A percentile compares a stretch with the other conserved stretches of the same genome.
Evolutionary conservation across 2,888 invertebrate species (phyloP).

Genomic region (Mesoligia furuncula): DNA sequence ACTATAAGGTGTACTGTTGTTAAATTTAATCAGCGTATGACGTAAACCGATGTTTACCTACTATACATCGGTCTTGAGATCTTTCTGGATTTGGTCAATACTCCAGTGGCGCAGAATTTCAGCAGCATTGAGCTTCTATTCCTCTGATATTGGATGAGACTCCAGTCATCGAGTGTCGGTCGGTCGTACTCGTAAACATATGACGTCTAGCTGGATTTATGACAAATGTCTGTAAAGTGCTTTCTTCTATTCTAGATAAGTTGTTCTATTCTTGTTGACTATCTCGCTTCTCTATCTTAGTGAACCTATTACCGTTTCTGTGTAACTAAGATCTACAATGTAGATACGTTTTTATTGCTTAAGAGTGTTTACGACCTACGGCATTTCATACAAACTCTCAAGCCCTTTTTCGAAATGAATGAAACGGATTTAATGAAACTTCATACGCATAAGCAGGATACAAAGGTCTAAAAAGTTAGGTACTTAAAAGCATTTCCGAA

Average conservation of each 20-base stretch:
- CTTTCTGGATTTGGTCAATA: background rate
- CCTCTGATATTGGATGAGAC: background rate
- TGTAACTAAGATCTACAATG: background rate
- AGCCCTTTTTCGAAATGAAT: too few species aligned
- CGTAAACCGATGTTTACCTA: background rate
- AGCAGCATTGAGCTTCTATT: background rate
- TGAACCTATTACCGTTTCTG: background rate
- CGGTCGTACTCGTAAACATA: constrained; percentile 5
- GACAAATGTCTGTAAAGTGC: background rate
- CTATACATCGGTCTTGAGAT: background rate
- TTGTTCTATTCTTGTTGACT: background rate
- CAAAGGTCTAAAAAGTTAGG: too few species aligned
- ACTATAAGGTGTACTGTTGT: background rate
- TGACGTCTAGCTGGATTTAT: constrained; percentile 2
- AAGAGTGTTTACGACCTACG: too few species aligned
- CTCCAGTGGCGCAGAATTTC: background rate
- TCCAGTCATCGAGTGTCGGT: background rate
- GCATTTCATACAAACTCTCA: too few species aligned
- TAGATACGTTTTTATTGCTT: background rate
- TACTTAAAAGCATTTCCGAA: too few species aligned
- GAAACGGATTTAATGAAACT: too few species aligned
- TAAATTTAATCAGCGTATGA: background rate
- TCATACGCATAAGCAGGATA: too few species aligned
- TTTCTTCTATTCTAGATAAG: background rate
- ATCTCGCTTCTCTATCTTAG: background rate